Conservation (phyloP, 92 coral and sea anemone genomes). For the Umimayanthus chanpuru region DNA sequence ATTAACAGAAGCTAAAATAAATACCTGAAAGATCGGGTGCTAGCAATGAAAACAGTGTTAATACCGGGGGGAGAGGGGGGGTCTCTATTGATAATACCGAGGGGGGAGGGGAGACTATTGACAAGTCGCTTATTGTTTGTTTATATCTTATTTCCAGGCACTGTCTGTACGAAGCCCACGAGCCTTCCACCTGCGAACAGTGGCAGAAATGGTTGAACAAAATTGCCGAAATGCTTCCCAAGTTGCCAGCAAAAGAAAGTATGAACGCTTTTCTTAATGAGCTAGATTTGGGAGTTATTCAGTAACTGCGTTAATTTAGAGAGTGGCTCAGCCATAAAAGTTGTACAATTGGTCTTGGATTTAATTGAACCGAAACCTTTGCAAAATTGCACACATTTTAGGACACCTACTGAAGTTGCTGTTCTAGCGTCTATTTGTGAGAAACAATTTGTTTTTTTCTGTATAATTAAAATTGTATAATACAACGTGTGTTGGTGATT, state of each 20-base stretch:
- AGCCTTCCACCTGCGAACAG: slow-evolving; percentile 88
- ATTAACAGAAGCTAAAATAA: too few relatives aligned
- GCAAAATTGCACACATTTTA: too few relatives aligned
- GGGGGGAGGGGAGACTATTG: background rate
- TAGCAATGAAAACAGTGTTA: too few relatives aligned
- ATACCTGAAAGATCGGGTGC: too few relatives aligned
- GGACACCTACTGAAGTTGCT: too few relatives aligned
- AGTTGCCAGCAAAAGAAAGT: slow-evolving; percentile 79
- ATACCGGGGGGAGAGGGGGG: background rate
- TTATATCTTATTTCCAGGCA: slow-evolving; percentile 63
- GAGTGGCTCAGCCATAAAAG: too few relatives aligned
- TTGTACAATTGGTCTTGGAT: too few relatives aligned
- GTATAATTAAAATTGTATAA: too few relatives aligned
- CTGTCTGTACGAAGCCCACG: slow-evolving; percentile 89
- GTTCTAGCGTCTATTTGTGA: too few relatives aligned
- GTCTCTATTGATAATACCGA: too few relatives aligned
- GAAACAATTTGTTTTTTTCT: too few relatives aligned
- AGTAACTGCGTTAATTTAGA: background rate
- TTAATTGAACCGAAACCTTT: too few relatives aligned
- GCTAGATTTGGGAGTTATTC: background rate
- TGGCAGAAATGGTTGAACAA: slow-evolving; percentile 90
- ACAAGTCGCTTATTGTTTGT: background rate
- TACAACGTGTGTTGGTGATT: background rate
- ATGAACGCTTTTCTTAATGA: background rate
- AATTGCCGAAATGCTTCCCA: slow-evolving; percentile 91